Base-by-base conservation (phyloP, 2,797 vertebrate species). In the Cynopterus sphinx region DNA sequence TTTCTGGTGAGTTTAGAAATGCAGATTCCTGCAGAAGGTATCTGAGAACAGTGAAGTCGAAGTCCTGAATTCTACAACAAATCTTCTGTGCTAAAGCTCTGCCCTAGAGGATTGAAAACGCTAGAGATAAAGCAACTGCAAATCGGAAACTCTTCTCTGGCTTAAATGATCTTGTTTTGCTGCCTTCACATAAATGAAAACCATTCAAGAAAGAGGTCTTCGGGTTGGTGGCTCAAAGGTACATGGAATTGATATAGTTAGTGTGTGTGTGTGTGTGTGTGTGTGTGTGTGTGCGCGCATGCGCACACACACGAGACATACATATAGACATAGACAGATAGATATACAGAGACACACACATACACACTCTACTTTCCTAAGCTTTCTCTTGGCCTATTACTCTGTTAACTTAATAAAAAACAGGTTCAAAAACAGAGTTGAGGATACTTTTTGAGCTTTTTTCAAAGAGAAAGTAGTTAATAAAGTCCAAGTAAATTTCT, bases 381-480 rank as follows among this genome's bases (percentile, higher is more conserved):
- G n/a, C 46, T 36, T 91, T 89, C 65, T 91, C 74, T 51, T 90
- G 67, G 75, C 17, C 74, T 77, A 61, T 68, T 81, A 57, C 49
- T 87, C 21, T 46, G 33, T 19, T 79, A 70, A 87, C 26, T 57
- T 86, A 78, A 31, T 71, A 43, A 68, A 65, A 33, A 92, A 86
- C 46, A 90, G 53, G 63, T 74, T 39, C 74, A 55, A 78, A 94
- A 88, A 53, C 8, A 86, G 41, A 94, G 74, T 13, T 88, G 26
- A 96, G 31, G 68, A 77, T 75, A n/a, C 26, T 81, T 78, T 89
- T 31, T 19, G 3, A 86, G 24, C 9, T 91, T 94, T 79, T 89
- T 90, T 85, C 87, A 90, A 87, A 96, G 22, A 87, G 57, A 63
- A 92, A 93, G 26, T 75, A 2, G 39, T 79, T 77, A 90, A 67